Evolutionary conservation across 64 coral and sea anemone species (phyloP).

Genomic region (Actinia equina): DNA sequence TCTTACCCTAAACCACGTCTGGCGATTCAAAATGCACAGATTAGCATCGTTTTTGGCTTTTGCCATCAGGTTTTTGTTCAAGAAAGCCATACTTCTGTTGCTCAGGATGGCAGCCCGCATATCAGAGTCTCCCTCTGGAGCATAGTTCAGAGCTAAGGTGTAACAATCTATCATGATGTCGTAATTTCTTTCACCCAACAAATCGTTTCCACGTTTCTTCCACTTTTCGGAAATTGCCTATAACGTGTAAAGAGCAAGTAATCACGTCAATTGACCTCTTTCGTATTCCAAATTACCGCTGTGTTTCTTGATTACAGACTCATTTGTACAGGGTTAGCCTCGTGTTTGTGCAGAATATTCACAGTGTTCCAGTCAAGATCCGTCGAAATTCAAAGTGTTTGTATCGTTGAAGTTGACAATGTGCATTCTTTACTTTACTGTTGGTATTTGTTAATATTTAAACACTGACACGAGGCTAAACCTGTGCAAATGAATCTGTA

Average conservation of each 20-base stretch:
- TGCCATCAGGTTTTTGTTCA: constrained; percentile 21
- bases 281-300: no score
- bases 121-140: constrained; percentile 26
- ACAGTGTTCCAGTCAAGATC: no score
- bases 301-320: no score
- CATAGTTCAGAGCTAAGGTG: constrained; percentile 47
- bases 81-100: constrained; percentile 38
- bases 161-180: constrained; percentile 43
- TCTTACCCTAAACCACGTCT: constrained; percentile 46
- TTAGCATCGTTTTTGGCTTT: constrained; percentile 44
- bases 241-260: background rate
- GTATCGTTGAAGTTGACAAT: no score
- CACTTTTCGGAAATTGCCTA: constrained; percentile 41
- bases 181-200: constrained; percentile 23
- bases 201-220: constrained; percentile 54
- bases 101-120: constrained; percentile 40
- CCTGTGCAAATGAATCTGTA: no score
- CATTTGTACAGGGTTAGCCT: no score
- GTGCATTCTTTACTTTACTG: no score
- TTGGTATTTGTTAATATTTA: no score
- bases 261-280: no score
- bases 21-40: constrained; percentile 23
- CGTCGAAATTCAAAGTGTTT: no score
- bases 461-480: no score
- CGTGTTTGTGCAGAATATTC: no score